Evolutionary conservation across 2,888 invertebrate species (phyloP), one percentile per base, ranked within the genome.

Genomic region (Ctena decussata): DNA sequence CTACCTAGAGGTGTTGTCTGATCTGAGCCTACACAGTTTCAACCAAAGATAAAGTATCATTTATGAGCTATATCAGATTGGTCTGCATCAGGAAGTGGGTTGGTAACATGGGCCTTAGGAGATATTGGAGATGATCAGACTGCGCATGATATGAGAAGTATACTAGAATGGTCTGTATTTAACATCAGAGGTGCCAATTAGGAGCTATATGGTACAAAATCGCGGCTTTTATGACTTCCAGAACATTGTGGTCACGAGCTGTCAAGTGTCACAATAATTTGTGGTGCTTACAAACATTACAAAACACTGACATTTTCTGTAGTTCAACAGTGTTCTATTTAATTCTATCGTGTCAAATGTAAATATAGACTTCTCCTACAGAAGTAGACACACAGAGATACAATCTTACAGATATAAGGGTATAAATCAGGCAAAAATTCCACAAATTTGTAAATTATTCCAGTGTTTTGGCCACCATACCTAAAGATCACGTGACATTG

Each of bases 401-500:
- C 57, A 3, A 65, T 5, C 65, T 65, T 35, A 65, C 35, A 35
- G 1, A 35, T 32, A 35, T 35, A 5, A 5, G 21, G 8, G 32
- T 12, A 35, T 65, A 65, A 65, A 65, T 35, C 21, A 3, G 21
- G 24, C 2, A 18, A 35, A 65, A 53, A 35, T 35, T 21, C 18
- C 65, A 35, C 35, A 35, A n/a, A 21, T 35, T 24, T 5, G 65
- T 21, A 24, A 35, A 37, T 73, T 21, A 65, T 35, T 35, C 21
- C 75, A 53, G 44, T 87, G 87, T 87, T 89, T 89, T 84, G 86
- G 86, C 89, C 88, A 88, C 90, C 88, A 88, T 90, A 87, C 85
- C 86, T 87, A 84, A 83, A 76, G 74, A 80, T 90, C 90, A 90
- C 89, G 90, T 90, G 90, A 90, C 46, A 74, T 39, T 27, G 65